A percentile compares a stretch with the other conserved stretches of the same genome.
phyloP scores from a whole-genome alignment of 2,113 vertebrate genomes.

The Vimba vimba region DNA sequence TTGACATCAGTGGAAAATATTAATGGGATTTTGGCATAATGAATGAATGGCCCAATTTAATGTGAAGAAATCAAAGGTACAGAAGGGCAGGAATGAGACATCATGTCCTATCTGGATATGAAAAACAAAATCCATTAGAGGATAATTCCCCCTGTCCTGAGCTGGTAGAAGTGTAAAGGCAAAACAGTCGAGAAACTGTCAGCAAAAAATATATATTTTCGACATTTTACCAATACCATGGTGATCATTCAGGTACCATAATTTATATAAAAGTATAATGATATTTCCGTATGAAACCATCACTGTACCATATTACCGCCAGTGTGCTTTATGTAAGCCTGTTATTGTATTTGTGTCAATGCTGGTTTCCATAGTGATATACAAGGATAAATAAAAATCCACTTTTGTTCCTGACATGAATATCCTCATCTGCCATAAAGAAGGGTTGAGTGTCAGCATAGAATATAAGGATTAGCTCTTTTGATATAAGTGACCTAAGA shows the following conservation, averaged over 20 bases:
- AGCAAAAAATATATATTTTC: background rate
- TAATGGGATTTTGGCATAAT: background rate
- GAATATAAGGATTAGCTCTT: slow-evolving; percentile 13
- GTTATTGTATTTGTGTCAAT: slow-evolving; percentile 8
- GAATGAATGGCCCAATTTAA: slow-evolving; percentile 3
- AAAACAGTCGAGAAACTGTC: background rate
- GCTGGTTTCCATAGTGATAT: slow-evolving; percentile 1
- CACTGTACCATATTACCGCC: background rate
- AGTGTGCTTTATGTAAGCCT: background rate
- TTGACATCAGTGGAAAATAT: slow-evolving; percentile 3
- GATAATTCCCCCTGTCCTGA: background rate
- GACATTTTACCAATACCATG: background rate
- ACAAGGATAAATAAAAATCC: slow-evolving; percentile 2
- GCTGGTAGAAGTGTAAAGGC: background rate
- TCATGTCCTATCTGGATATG: background rate
- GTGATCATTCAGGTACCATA: background rate
- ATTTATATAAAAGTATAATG: background rate
- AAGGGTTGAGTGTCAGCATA: slow-evolving; percentile 26
- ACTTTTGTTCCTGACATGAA: slow-evolving; percentile 8
- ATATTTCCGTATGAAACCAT: background rate
- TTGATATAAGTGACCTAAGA: slow-evolving; percentile 3
- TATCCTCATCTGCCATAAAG: slow-evolving; percentile 13
- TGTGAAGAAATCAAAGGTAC: background rate
- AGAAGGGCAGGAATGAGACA: background rate
- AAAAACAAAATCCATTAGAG: slow-evolving; percentile 1